Evolutionary conservation across 2,797 vertebrate genomes (phyloP), one percentile per base, ranked within the genome.

Genomic region (Chromobotia macracanthus): DNA sequence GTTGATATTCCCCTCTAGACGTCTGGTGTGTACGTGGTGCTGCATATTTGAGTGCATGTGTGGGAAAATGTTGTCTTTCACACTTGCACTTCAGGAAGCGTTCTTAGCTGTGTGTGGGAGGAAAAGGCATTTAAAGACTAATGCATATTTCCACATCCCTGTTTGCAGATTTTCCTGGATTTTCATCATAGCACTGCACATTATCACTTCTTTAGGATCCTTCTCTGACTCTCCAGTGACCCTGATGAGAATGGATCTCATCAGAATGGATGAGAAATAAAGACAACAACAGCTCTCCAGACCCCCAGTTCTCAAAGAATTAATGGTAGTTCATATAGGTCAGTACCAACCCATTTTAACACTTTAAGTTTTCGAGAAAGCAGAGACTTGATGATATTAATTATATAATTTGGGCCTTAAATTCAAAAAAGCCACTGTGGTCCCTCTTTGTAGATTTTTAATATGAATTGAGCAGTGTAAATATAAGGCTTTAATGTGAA

Each of bases 151-250:
- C 67, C 60, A 69, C 31, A 25, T 69, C 65, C 65, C n/a, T 10
- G n/a, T 69, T 35, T 60, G 75, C 64, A 73, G 68, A 72, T 73
- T 67, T 66, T 80, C 23, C 51, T 85, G 66, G 77, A 77, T 85
- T 79, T 87, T 88, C 77, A 87, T 83, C 86, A 77, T 79, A 88
- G 83, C 78, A 81, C 83, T n/a, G 72, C 74, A 88, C 84, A 88
- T 91, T 83, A 88, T 87, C 83, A 80, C 85, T 70, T 80, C 58
- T 80, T 83, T 69, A 79, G 83, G 78, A 81, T 77, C 70, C 44
- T 69, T 69, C 66, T 56, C 5, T 67, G 80, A 55, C 13, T 66
- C 56, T 65, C 23, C 38, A 48, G 64, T 8, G 12, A 60, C 51
- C 58, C 53, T 35, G 64, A 67, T 58, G 64, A 44, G 51, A 8